Base-by-base conservation (phyloP, 2,888 invertebrate species). In the Icerya purchasi region DNA sequence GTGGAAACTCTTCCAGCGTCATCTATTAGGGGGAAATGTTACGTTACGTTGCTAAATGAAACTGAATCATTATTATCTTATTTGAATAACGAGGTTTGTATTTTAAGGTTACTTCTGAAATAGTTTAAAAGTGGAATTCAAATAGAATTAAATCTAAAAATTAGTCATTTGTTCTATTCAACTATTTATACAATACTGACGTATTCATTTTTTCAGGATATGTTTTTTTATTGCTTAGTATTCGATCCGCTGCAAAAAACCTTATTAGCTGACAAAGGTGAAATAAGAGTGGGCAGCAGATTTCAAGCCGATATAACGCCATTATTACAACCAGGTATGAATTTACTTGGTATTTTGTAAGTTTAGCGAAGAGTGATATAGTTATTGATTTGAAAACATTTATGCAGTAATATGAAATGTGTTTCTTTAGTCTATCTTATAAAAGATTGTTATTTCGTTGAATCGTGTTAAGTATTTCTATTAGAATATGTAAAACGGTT, bases 161-260 rank as follows among this genome's bases (percentile, higher is more conserved):
- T 53, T 23, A 20, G 20, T 14, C 2, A 60, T 50, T 50, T 60
- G 50, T 60, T 20, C 18, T 53, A 18, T 58, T 18, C 21, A 1
- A 2, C 18, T 20, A 57, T 14, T n/a, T 10, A 22, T n/a, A n/a
- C n/a, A n/a, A n/a, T n/a, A n/a, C 20, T 62, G 61, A 62, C 57
- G 68, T 70, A 70, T 70, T 70, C 69, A 69, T 73, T 73, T 72
- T 77, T 79, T 66, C 79, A 93, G 83, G 97, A 99, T 76, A 86
- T 91, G 73, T 99, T 98, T 80, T 99, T 96, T 78, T 98, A 98
- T 78, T 96, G 97, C 74, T 80, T 99, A 75, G 97, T 98, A 69
- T 99, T 96, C 76, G 98, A 99, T 79, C 97, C 97, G 67, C 86
- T 89, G 75, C 94, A 96, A 78, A 94, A 94, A 77, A 98, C 97